phyloP scores from a whole-genome alignment of 2,113 vertebrate genomes.

The Seriola rivoliana region DNA sequence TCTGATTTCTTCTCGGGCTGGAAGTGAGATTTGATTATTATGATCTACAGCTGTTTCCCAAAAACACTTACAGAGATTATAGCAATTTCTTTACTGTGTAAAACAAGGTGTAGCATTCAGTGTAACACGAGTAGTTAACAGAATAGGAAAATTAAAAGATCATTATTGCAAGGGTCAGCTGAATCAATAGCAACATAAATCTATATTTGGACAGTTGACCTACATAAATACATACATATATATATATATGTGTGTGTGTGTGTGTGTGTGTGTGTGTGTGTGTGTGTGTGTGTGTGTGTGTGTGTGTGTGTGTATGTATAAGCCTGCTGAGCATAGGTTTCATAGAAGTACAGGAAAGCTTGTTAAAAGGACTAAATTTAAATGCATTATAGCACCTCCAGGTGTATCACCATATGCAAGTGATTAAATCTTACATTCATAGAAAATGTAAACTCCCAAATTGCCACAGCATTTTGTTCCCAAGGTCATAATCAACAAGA shows the following conservation, averaged over 20 bases:
- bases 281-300: no score
- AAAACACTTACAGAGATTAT: not conserved
- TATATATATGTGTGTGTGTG: no score
- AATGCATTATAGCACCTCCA: not conserved
- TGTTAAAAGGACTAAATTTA: not conserved
- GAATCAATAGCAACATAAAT: slow-evolving; percentile 27
- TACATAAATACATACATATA: no score
- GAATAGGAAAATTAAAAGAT: slow-evolving; percentile 21
- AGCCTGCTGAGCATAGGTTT: not conserved
- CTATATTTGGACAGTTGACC: slow-evolving; percentile 17
- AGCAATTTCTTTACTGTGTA: not conserved
- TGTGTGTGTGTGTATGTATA: no score
- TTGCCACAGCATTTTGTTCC: not conserved
- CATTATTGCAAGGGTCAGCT: not conserved
- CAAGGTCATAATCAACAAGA: not conserved
- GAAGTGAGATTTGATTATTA: slow-evolving; percentile 12
- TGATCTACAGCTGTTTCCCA: slow-evolving; percentile 11
- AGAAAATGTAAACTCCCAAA: not conserved
- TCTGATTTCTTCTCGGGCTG: not conserved
- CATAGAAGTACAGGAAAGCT: not conserved
- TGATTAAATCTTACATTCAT: not conserved
- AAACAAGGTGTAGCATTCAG: not conserved
- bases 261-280: no score
- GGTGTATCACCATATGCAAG: not conserved
- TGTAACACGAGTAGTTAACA: not conserved